Base-by-base conservation (phyloP, 2,888 invertebrate species). In the Rotaria socialis region DNA sequence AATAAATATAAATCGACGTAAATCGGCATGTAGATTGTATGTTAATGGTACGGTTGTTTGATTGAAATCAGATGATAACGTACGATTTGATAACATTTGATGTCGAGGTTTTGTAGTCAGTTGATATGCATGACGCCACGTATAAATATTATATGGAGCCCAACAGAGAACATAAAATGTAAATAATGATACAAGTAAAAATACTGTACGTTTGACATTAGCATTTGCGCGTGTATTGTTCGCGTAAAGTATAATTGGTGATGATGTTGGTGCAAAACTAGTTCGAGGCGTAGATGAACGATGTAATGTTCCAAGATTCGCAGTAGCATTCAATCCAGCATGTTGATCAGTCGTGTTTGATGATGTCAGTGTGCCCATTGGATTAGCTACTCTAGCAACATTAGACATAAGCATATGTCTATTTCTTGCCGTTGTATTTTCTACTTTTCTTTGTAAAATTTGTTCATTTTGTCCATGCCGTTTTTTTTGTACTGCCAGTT, bases 111-210 rank as follows among this genome's bases (percentile, higher is more conserved):
- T 75, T 75, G 8, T 5, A n/a, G 47, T 35, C 47, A 47, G 2
- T 47, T 80, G 43, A 47, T 80, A 80, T 14, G 47, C n/a, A 80
- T n/a, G 24, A 80, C 24, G 43, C 80, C 80, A 80, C 47, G 80
- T 47, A 80, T 47, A 80, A 47, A 80, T 80, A 47, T 80, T 80
- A 47, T 43, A 80, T n/a, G 80, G 80, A 10, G 80, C 80, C 80
- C 80, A 80, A 80, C 80, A 80, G 47, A 43, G 47, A 47, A 80
- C 80, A 80, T 80, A 80, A 80, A 80, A 80, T 80, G 80, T n/a
- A 14, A 80, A n/a, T 47, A 80, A 47, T 47, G 19, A 24, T n/a
- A 80, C 47, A n/a, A 80, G 47, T 80, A 80, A 80, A 24, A 80
- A 10, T 10, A 80, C n/a, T 24, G 80, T 80, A 24, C 47, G 43